Percentiles rank a stretch among this genome's conserved stretches.
These are phyloP conservation scores for Phortica magna DNA, from an alignment of 2,888 invertebrate species.

Conservation along the genomic window DNA sequence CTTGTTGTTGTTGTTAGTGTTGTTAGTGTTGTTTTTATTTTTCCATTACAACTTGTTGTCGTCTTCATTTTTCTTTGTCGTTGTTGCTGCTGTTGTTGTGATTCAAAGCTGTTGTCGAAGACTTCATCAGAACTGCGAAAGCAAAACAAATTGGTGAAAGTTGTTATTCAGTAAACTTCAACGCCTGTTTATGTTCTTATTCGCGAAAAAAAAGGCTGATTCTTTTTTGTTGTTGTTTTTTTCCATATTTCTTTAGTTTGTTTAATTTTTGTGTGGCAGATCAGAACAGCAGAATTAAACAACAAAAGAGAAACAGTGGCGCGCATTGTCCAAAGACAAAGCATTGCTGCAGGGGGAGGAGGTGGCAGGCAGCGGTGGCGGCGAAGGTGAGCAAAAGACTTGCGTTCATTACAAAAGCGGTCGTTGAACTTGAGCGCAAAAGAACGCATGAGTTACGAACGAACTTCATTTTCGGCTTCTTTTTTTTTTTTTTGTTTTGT, in stretches of 20 bases:
- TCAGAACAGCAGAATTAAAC: neutral
- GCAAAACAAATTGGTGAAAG: conserved; percentile 77
- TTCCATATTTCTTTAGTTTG: conserved; percentile 22
- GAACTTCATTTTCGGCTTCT: neutral
- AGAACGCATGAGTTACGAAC: conserved; percentile 30
- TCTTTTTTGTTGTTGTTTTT: conserved; percentile 18
- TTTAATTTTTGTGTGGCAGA: conserved; percentile 6
- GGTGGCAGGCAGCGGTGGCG: neutral
- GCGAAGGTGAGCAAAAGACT: neutral
- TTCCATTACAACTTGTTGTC: neutral
- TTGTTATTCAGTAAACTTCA: conserved; percentile 62
- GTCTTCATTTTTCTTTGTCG: conserved; percentile 41
- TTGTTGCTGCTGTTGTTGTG: conserved; percentile 62
- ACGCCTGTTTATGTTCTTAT: conserved; percentile 68
- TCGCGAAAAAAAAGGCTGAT: conserved; percentile 49
- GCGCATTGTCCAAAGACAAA: conserved; percentile 20
- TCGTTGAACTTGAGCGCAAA: conserved; percentile 58
- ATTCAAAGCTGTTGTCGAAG: conserved; percentile 33
- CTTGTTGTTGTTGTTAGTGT: too few relatives aligned
- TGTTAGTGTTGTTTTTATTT: too few relatives aligned
- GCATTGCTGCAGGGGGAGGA: neutral
- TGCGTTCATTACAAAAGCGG: conserved; percentile 61
- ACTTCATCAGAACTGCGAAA: conserved; percentile 65
- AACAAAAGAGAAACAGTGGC: conserved; percentile 25
- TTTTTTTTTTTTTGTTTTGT: conserved; percentile 66